Base-by-base conservation (phyloP, 2,113 vertebrate species). In the Desmodus rotundus region DNA sequence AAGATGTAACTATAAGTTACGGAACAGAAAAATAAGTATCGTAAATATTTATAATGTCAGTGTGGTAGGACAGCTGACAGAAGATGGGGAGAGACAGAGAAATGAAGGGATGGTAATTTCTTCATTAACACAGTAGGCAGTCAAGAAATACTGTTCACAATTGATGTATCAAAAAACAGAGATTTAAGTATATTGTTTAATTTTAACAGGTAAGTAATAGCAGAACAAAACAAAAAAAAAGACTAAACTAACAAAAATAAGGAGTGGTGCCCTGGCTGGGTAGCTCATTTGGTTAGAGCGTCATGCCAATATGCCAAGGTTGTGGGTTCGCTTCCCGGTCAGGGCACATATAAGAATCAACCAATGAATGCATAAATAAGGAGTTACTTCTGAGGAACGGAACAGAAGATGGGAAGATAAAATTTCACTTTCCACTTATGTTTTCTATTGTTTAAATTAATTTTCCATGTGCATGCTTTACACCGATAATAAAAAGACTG, bases 141-240 rank as follows among this genome's bases (percentile, higher is more conserved):
- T 87, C 65, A 76, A 95, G 65, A 93, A 82, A 74, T 33, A 54
- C 8, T 54, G 19, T 45, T 33, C 22, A 47, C n/a, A 87, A 70
- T 1, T 36, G 50, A 85, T 33, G 15, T 13, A 14, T 65, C 8
- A 87, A 95, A 87, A 91, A 61, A 31, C 0, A 41, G 54, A 91
- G 50, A n/a, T 65, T 56, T 73, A 84, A 89, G 16, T 50, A 76
- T 33, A 74, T 0, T 45, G 33, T 84, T 93, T 81, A 93, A 85
- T 81, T 96, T 95, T 72, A 92, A 94, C 95, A 94, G 70, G 7
- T 61, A 86, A 63, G 45, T 68, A 68, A 26, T 13, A 93, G 9
- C 7, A 93, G 24, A 89, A 65, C 45, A 63, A 87, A 89, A 54
- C 65, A 82, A 31, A 80, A 93, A 85, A 68, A 47, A 1, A 94